phyloP scores from a whole-genome alignment of 2,888 invertebrate species.

The Amphipyra berbera region DNA sequence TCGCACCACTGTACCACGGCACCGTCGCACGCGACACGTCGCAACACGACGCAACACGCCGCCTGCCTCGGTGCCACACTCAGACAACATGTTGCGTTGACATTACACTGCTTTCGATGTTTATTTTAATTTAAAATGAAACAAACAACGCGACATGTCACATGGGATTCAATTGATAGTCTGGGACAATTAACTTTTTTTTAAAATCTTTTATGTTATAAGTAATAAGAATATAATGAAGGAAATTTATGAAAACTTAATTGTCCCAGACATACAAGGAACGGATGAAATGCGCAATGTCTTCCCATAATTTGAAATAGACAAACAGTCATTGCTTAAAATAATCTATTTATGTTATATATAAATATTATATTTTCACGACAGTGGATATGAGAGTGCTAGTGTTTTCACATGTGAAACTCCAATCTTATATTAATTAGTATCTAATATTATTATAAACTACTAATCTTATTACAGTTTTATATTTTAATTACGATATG shows the following conservation, averaged over 20 bases:
- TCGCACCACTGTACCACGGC: conserved; percentile 46
- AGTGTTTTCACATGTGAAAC: conserved; percentile 90
- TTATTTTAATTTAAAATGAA: conserved; percentile 40
- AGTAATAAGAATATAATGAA: neutral
- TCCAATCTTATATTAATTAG: conserved; percentile 84
- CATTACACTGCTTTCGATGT: conserved; percentile 54
- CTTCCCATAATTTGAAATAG: conserved; percentile 89
- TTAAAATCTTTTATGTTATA: conserved; percentile 10
- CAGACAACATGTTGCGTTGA: conserved; percentile 79
- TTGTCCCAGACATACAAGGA: conserved; percentile 85
- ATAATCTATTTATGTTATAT: conserved; percentile 83
- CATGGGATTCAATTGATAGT: conserved; percentile 80
- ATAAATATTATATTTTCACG: conserved; percentile 85
- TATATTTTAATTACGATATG: conserved; percentile 79
- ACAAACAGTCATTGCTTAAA: conserved; percentile 87
- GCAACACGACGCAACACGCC: neutral
- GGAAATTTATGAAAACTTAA: conserved; percentile 71
- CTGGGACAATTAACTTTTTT: conserved; percentile 81
- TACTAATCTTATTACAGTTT: conserved; percentile 84
- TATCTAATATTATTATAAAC: conserved; percentile 87
- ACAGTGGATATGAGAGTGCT: conserved; percentile 88
- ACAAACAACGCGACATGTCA: conserved; percentile 75
- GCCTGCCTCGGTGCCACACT: conserved; percentile 59
- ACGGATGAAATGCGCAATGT: conserved; percentile 90
- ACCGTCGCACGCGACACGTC: conserved; percentile 46